A percentile compares a stretch with the other conserved stretches of the same genome.
Evolutionary conservation across 2,797 vertebrate genomes (phyloP).

Genomic region (Babyrousa celebensis): DNA sequence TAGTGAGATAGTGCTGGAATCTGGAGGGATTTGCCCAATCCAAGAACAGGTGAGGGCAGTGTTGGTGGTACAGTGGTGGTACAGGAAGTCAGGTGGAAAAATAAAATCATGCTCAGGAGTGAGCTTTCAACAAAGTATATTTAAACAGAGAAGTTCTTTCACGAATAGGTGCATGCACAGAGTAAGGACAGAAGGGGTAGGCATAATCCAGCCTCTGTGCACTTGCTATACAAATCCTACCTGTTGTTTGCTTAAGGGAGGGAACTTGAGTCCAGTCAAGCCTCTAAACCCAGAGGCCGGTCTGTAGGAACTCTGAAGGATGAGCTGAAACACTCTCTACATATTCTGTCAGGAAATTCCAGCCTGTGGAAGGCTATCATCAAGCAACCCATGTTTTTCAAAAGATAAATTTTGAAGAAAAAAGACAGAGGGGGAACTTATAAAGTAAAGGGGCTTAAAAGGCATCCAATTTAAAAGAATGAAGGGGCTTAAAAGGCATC

Average conservation of each 20-base stretch:
- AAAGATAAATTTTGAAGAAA: constrained; percentile 21
- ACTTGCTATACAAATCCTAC: background rate
- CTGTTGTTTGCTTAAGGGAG: background rate
- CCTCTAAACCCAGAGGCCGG: background rate
- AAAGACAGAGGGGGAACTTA: background rate
- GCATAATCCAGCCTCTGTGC: rapidly evolving
- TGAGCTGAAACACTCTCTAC: background rate
- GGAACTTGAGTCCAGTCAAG: background rate
- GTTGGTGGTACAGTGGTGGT: too few species aligned
- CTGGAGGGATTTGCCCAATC: too few species aligned
- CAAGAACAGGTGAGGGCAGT: background rate
- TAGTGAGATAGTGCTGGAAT: background rate
- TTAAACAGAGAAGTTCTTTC: background rate
- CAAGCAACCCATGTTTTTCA: background rate
- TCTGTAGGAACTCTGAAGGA: background rate
- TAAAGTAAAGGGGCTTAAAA: constrained; percentile 6
- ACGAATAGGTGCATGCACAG: background rate
- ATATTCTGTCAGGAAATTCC: background rate
- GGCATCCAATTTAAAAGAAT: background rate
- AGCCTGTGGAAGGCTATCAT: background rate
- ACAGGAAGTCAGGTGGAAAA: background rate
- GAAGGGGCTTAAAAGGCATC: background rate
- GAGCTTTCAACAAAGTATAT: background rate
- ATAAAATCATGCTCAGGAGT: background rate
- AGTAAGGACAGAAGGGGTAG: background rate